Evolutionary conservation across 64 coral and sea anemone genomes (phyloP), one percentile per base, ranked within the genome.

Genomic region (Orbicella faveolata): DNA sequence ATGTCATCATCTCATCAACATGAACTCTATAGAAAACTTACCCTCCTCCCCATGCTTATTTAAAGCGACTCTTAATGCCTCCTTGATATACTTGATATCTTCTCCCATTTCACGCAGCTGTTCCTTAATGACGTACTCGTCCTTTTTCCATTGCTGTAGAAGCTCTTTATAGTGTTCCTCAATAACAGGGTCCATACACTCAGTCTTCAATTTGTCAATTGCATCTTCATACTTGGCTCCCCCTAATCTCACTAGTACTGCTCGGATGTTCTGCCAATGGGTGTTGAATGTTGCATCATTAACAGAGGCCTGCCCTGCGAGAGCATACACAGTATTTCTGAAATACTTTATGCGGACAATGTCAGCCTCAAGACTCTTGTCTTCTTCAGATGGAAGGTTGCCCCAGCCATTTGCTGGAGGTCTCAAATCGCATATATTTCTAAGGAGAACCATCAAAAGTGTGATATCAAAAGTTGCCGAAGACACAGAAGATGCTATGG

Each of bases 391-490:
- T 8, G 89, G 79, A 52, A 90, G 61, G 37, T 9, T 83, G 25
- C 83, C 30, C 89, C 89, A 90, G 34, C 79, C 79, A 30, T 53
- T 61, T 8, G 23, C 19, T 1, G 89, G 89, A 51, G 79, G 18
- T 36, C 19, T 41, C 20, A 84, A 62, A 41, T 14, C 7, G 54
- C 89, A 90, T 75, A 90, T 90, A 30, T 76, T 90, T 63, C 79
- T 90, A 20, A 90, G 52, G 33, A 90, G 89, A 51, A 61, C 2
- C 36, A 34, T 62, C 19, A 90, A 55, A 17, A 83, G 70, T 15
- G 89, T 75, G 18, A 90, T 90, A 13, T 90, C 79, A 83, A 90
- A 90, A 34, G 79, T 76, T 54, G 26, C 33, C 6, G 89, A 90
- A 39, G 89, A 83, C 6, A 90, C 79, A 63, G 79, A 33, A 16